Conservation (phyloP, 1,140 invertebrate species). For the Bombus affinis region DNA sequence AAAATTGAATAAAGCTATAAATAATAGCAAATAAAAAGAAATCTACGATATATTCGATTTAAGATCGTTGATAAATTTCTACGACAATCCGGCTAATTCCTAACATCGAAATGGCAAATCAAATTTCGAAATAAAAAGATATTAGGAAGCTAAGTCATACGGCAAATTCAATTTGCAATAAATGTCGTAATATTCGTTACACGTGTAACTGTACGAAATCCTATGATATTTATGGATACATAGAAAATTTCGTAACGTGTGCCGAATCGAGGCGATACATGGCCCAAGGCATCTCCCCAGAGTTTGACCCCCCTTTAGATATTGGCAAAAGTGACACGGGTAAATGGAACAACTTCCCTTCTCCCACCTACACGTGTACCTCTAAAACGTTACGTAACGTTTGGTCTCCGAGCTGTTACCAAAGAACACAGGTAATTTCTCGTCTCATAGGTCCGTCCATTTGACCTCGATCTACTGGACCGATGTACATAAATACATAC, state of each 20-base stretch:
- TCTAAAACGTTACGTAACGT: neutral
- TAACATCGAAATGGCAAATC: neutral
- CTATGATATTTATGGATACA: neutral
- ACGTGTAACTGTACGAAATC: neutral
- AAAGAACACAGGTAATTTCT: neutral
- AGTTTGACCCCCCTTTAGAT: neutral
- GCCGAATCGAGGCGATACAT: neutral
- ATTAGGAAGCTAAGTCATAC: too few species aligned
- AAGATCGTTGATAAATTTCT: too few species aligned
- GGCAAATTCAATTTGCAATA: neutral
- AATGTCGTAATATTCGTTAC: neutral
- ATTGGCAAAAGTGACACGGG: neutral
- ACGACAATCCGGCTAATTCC: neutral
- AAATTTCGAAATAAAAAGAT: neutral
- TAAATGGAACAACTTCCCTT: slow-evolving; percentile 3
- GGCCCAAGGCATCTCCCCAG: neutral
- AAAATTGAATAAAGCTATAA: neutral
- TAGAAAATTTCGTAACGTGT: neutral
- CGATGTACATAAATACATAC: neutral
- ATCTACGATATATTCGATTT: neutral
- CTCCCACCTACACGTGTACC: neutral
- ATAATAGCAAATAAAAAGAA: neutral
- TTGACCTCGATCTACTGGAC: neutral
- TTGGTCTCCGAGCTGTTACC: neutral
- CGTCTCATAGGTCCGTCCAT: neutral